Evolutionary conservation across 2,797 vertebrate species (phyloP).

Genomic region (Kryptolebias ocellatus): DNA sequence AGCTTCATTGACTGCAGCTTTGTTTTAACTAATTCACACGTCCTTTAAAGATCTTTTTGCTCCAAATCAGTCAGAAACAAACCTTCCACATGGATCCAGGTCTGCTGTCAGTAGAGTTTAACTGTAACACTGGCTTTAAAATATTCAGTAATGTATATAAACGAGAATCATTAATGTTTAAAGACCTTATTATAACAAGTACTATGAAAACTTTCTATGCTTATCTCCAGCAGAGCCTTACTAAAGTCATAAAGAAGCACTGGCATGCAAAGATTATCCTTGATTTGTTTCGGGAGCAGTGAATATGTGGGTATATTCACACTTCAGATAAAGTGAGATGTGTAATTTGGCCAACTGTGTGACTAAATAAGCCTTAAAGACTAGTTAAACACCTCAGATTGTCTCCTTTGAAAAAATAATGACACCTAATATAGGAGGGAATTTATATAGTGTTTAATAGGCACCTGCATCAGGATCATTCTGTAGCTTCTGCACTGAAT

Average conservation of each 20-base stretch:
- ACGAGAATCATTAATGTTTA: conserved; percentile 62
- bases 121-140: conserved; percentile 35
- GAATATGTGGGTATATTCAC: background rate
- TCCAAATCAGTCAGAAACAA: background rate
- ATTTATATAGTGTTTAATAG: conserved; percentile 25
- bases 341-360: conserved; percentile 7
- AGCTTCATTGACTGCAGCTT: background rate
- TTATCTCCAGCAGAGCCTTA: conserved; percentile 5
- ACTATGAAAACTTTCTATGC: conserved; percentile 31
- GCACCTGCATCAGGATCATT: conserved; percentile 26
- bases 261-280: conserved; percentile 25
- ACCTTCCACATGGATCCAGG: conserved; percentile 10
- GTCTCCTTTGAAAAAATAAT: conserved; percentile 3
- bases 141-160: conserved; percentile 53
- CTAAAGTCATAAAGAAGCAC: conserved; percentile 4
- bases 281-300: background rate
- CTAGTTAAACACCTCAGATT: background rate
- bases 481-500: conserved; percentile 15
- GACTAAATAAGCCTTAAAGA: conserved; percentile 27
- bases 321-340: background rate
- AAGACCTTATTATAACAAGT: conserved; percentile 42
- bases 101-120: conserved; percentile 23
- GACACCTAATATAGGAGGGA: background rate
- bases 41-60: background rate
- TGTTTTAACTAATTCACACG: background rate